Evolutionary conservation across 2,888 invertebrate species (phyloP), one percentile per base, ranked within the genome.

Genomic region (Aromia moschata): DNA sequence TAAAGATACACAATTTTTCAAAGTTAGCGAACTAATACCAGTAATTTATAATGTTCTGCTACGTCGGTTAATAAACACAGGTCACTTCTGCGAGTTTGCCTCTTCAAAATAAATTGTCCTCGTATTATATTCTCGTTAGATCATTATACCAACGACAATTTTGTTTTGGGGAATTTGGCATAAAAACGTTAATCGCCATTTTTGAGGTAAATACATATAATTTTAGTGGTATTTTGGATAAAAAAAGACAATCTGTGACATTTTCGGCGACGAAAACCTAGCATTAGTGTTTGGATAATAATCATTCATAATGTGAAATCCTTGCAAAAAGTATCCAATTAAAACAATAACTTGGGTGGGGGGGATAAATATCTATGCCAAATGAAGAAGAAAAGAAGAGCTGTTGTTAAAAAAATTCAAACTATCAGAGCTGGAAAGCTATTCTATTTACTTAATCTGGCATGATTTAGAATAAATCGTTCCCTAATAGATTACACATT

Each of bases 41-140:
- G 41, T 5, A 20, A 41, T 41, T 41, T 41, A 10, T 41, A 41
- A 41, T 11, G n/a, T 41, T 41, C 41, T 41, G 18, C 41, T 33
- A 10, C 10, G 33, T 11, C 33, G 5, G 33, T 7, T 11, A 33
- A 33, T 33, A 33, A 33, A 33, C n/a, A 11, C 7, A n/a, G 33
- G 33, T 2, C 3, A 11, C 33, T 33, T 33, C n/a, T 33, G 5
- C n/a, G 33, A 33, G n/a, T 5, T 5, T 33, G n/a, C n/a, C 3
- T 33, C 5, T 11, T 11, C 11, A 33, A 33, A 33, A 33, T 33
- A 33, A 33, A 33, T 4, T 25, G 25, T 9, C 25, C 9, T 25
- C 9, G 9, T 10, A 33, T 33, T 33, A 33, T 33, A 33, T 11
- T 33, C 10, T 10, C 33, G n/a, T 33, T 33, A 33, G 33, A 11